These are phyloP conservation scores for Subacronicta megacephala DNA, from an alignment of 2,888 invertebrate species.

Conservation along the genomic window DNA sequence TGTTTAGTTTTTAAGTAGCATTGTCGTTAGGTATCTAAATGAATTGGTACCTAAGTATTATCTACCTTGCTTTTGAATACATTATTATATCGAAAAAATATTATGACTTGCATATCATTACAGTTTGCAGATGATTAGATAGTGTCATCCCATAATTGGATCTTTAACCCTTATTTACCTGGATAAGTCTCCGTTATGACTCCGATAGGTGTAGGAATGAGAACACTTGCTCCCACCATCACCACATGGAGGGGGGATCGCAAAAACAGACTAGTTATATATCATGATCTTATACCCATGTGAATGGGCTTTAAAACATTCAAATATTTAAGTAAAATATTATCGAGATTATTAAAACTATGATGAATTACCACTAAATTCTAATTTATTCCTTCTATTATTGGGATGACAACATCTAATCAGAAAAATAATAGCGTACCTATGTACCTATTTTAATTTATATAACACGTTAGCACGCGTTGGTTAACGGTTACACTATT, in stretches of 20 bases:
- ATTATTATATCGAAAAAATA: constrained; percentile 51
- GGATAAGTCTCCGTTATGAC: too few relatives aligned
- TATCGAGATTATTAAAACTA: too few relatives aligned
- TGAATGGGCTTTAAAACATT: not conserved
- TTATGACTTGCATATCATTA: constrained; percentile 65
- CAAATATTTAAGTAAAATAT: not conserved
- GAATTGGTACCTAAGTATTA: constrained; percentile 64
- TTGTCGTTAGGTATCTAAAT: constrained; percentile 66
- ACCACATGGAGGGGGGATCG: too few relatives aligned
- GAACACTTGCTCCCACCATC: too few relatives aligned
- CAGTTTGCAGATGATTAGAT: constrained; percentile 32
- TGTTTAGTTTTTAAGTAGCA: constrained; percentile 75
- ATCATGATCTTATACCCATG: too few relatives aligned
- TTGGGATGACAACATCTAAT: constrained; percentile 52
- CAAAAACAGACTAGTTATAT: too few relatives aligned
- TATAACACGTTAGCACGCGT: constrained; percentile 35
- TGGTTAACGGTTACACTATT: constrained; percentile 49
- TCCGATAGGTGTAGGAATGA: too few relatives aligned
- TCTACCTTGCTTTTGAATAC: constrained; percentile 56
- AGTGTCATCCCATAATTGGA: constrained; percentile 46
- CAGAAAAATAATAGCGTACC: constrained; percentile 19
- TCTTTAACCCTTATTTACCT: not conserved
- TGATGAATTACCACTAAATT: too few relatives aligned
- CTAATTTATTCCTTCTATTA: constrained; percentile 5
- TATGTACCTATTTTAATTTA: constrained; percentile 44